phyloP scores from a whole-genome alignment of 2,797 vertebrate species.

The Vespertilio murinus region DNA sequence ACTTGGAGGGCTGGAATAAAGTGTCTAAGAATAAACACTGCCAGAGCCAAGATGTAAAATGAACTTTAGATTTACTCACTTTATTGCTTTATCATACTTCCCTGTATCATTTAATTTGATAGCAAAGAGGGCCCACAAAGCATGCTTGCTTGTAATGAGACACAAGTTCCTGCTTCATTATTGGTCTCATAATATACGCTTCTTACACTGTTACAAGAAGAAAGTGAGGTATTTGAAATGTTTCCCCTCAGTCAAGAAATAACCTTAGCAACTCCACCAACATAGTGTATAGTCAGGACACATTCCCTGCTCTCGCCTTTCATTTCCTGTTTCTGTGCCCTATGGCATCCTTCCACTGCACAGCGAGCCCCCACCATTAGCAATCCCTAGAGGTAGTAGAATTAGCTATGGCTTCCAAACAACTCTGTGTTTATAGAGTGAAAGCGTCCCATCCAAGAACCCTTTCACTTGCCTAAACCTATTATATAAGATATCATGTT shows the following conservation, averaged over 20 bases:
- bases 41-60: not conserved
- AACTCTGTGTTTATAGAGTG: not conserved
- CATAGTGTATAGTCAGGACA: not conserved
- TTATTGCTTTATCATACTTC: not conserved
- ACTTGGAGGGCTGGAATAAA: not conserved
- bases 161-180: not conserved
- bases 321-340: not conserved
- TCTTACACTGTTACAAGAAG: not conserved
- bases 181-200: not conserved
- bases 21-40: not conserved
- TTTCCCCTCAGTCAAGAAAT: not conserved
- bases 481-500: not conserved
- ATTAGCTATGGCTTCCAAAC: not conserved
- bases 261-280: not conserved
- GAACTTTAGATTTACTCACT: not conserved
- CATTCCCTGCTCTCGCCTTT: not conserved
- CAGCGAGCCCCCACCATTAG: not conserved
- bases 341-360: not conserved
- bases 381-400: not conserved
- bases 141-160: not conserved
- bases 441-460: not conserved
- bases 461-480: conserved; percentile 23
- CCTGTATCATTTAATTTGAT: not conserved
- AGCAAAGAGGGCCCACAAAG: not conserved
- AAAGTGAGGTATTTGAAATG: conserved; percentile 37